Evolutionary conservation across 30 jellyfish, hydroid and myxozoan genomes (phyloP).

Genomic region (Hydractinia symbiolongicarpus): DNA sequence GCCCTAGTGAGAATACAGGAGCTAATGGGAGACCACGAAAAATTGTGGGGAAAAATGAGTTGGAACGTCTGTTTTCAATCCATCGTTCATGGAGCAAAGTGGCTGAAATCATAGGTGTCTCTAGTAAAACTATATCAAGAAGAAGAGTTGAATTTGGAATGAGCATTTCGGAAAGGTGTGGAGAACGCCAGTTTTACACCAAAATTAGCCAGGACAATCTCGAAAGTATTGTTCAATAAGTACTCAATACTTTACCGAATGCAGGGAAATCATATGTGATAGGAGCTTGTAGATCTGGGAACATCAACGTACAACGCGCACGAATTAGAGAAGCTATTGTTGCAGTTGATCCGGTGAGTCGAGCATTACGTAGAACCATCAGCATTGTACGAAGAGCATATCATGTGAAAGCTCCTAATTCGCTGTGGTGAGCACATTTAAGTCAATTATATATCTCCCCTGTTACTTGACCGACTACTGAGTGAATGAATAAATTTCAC

Average conservation of each 20-base stretch:
- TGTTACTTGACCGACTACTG: too few species aligned
- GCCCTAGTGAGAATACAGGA: neutral
- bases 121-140: conserved; percentile 16
- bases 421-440: conserved; percentile 40
- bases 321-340: conserved; percentile 33
- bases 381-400: conserved; percentile 31
- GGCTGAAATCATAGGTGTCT: conserved; percentile 24
- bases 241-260: conserved; percentile 22
- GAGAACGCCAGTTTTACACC: conserved; percentile 27
- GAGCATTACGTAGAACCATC: conserved; percentile 40
- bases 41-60: conserved; percentile 20
- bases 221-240: conserved; percentile 1
- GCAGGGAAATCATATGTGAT: conserved; percentile 40
- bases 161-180: conserved; percentile 2
- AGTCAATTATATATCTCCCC: neutral
- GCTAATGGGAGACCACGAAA: conserved; percentile 21
- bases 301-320: conserved; percentile 27
- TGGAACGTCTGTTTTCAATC: conserved; percentile 15
- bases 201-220: conserved; percentile 25
- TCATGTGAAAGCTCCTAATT: conserved; percentile 34
- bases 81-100: conserved; percentile 18
- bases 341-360: conserved; percentile 39
- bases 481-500: too few species aligned
- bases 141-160: conserved; percentile 23
- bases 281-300: conserved; percentile 38